Base-by-base conservation (phyloP, 2,113 vertebrate genomes). In the Coreoperca whiteheadi region DNA sequence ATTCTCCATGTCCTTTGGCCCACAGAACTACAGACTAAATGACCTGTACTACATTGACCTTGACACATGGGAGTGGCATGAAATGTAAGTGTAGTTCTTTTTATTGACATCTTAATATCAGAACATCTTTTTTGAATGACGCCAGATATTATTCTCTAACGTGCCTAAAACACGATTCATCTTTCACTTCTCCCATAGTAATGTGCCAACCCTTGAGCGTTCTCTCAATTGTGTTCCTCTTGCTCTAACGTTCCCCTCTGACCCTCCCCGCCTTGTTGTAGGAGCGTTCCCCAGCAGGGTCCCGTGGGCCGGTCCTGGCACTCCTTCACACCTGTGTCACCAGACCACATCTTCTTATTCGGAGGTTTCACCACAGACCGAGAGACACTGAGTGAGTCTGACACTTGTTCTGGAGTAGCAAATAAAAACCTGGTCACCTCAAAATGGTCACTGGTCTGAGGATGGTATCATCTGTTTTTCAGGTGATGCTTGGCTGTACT, bases 401-500 rank as follows among this genome's bases (percentile, higher is more conserved):
- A 41, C 23, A 4, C 12, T 56, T 46, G 1, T 51, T 32, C 8
- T 43, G 1, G 0, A 67, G 41, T n/a, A n/a, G 46, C 3, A 46
- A 34, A 63, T 15, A 30, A 46, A n/a, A 51, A 56, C 21, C 34
- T 9, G 2, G 11, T 23, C 3, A 12, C 16, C 41, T 10, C 21
- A n/a, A 71, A 71, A 67, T 23, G 16, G 34, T 34, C 3, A 1
- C 41, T 21, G 1, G 28, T 37, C 25, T 74, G 7, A 67, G 8
- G n/a, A 37, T 32, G 20, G 23, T n/a, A 10, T 71, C 8, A 1
- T 72, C 2, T 50, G 7, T 82, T 30, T 81, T 94, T 72, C 70
- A 99, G 98, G 98, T 92, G 98, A 99, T 23, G 97, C 97, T 10
- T 99, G 98, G 98, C 95, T 98, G 82, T 99, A 98, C 61, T 97